Conservation (phyloP, 2,888 invertebrate species). For the Horisme vitalbata region DNA sequence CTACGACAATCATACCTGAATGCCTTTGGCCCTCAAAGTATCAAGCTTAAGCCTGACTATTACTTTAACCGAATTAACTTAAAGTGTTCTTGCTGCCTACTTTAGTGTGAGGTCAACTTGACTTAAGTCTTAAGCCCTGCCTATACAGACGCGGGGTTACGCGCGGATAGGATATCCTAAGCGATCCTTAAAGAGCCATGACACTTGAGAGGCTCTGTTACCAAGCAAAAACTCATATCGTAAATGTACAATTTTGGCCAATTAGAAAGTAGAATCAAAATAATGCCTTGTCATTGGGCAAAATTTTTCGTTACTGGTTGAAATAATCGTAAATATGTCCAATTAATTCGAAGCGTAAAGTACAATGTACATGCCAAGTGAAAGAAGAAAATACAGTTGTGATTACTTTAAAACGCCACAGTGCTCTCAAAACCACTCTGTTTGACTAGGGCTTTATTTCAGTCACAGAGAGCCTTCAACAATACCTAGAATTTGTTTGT, state of each 20-base stretch:
- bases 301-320: too few species aligned
- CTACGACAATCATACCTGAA: background rate
- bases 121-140: conserved; percentile 2
- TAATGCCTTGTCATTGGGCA: too few species aligned
- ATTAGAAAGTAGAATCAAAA: too few species aligned
- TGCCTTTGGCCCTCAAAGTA: background rate
- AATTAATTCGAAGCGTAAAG: too few species aligned
- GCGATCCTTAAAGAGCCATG: background rate
- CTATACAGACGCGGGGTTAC: background rate
- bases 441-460: conserved; percentile 3
- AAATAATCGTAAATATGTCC: too few species aligned
- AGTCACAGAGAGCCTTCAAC: background rate
- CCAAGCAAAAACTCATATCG: too few species aligned
- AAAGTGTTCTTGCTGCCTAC: conserved; percentile 23
- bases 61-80: conserved; percentile 40
- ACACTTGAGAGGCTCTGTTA: too few species aligned
- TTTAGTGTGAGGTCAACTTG: conserved; percentile 2
- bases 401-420: too few species aligned
- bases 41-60: conserved; percentile 28
- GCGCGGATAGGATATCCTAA: background rate
- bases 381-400: too few species aligned
- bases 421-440: background rate
- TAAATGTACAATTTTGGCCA: too few species aligned
- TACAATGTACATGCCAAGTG: too few species aligned
- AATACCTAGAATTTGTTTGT: conserved; percentile 9